These are phyloP conservation scores for Batillaria attramentaria DNA, from an alignment of 1,140 invertebrate genomes.

Conservation along the genomic window DNA sequence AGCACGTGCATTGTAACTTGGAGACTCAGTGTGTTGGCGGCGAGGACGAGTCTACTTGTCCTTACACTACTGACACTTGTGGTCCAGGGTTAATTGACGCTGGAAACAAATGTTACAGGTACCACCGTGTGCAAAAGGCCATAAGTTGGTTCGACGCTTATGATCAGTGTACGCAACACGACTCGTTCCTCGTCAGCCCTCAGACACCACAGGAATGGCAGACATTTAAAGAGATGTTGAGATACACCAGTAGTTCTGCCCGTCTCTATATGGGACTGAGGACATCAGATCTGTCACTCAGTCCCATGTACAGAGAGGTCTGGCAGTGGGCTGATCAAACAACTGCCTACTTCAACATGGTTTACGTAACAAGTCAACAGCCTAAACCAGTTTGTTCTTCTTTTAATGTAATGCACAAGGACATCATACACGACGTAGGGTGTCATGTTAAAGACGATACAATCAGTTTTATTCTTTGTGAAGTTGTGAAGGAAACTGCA, in stretches of 20 bases:
- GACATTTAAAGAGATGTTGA: background rate
- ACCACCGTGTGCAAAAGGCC: background rate
- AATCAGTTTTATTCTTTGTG: too few relatives aligned
- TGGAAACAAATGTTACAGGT: constrained; percentile 21
- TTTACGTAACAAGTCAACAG: too few relatives aligned
- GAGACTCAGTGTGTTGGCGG: background rate
- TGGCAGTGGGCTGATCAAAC: constrained; percentile 26
- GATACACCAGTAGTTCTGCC: background rate
- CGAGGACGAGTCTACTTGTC: constrained; percentile 12
- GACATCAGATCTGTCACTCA: constrained; percentile 4
- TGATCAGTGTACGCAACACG: background rate
- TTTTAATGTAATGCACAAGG: too few relatives aligned
- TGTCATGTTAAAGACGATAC: too few relatives aligned
- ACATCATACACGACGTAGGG: too few relatives aligned
- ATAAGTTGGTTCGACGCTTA: constrained; percentile 8
- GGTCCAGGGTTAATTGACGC: constrained; percentile 16
- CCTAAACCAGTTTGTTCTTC: too few relatives aligned
- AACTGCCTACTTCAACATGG: constrained; percentile 3
- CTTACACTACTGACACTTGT: constrained; percentile 6
- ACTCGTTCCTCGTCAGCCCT: constrained; percentile 5
- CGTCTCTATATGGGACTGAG: constrained; percentile 4
- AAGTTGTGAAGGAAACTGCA: too few relatives aligned
- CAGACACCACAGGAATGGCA: background rate
- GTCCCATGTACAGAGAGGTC: background rate
- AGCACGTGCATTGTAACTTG: constrained; percentile 22